These are phyloP conservation scores for Leucoma salicis DNA, from an alignment of 2,888 invertebrate species.

Conservation along the genomic window DNA sequence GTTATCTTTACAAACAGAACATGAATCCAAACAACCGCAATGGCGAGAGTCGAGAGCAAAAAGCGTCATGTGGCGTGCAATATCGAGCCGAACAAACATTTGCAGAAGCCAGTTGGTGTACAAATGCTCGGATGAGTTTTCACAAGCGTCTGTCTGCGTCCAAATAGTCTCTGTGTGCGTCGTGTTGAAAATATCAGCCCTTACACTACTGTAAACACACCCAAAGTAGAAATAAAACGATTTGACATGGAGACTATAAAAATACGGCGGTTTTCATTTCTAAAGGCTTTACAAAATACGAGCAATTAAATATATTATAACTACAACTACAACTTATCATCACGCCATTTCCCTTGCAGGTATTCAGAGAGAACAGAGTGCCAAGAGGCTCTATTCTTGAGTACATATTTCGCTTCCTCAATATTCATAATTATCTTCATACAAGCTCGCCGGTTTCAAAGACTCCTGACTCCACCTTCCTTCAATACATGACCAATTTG, in stretches of 20 bases:
- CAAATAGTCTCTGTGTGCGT: constrained; percentile 25
- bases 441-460: no score
- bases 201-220: constrained; percentile 7
- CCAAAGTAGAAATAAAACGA: constrained; percentile 4
- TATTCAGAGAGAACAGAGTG: no score
- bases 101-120: constrained; percentile 53
- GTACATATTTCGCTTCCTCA: no score
- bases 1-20: constrained; percentile 50
- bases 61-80: constrained; percentile 62
- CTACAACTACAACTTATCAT: no score
- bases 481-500: no score
- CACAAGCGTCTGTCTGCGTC: constrained; percentile 41
- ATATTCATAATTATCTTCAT: no score
- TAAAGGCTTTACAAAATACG: constrained; percentile 15
- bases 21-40: constrained; percentile 45
- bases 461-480: no score
- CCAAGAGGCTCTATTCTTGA: no score
- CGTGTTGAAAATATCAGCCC: constrained; percentile 15
- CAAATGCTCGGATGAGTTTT: constrained; percentile 61
- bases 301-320: constrained; percentile 28
- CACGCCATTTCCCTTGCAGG: no score
- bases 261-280: constrained; percentile 11
- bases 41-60: constrained; percentile 42
- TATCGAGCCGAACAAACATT: constrained; percentile 70
- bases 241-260: constrained; percentile 5